These are phyloP conservation scores for Tachina lurida DNA, from an alignment of 2,888 invertebrate species.

Conservation along the genomic window DNA sequence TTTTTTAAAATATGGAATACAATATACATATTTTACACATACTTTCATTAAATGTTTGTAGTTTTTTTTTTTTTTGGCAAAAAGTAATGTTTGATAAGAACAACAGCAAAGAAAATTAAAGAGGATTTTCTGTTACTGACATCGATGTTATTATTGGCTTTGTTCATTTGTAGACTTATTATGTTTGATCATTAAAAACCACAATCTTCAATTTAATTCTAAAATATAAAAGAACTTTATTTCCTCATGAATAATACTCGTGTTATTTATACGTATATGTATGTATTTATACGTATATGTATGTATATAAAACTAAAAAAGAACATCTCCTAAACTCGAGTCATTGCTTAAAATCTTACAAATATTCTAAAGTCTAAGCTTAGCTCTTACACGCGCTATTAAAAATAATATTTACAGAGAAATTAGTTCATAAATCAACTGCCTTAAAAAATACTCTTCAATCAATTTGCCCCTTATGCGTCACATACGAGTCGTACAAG, in stretches of 20 bases:
- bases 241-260: constrained; percentile 44
- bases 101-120: no score
- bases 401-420: constrained; percentile 65
- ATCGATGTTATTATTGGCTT: no score
- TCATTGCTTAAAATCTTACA: constrained; percentile 13
- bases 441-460: constrained; percentile 76
- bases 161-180: no score
- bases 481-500: constrained; percentile 85
- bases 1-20: no score
- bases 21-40: no score
- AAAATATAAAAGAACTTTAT: neutral
- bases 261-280: neutral
- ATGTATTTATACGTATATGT: no score
- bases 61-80: no score
- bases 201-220: no score
- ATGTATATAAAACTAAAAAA: constrained; percentile 16
- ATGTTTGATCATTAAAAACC: no score
- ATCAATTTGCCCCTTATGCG: constrained; percentile 86
- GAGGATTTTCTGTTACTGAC: no score
- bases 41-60: no score
- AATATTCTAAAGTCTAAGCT: constrained; percentile 29
- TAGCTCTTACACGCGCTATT: constrained; percentile 6
- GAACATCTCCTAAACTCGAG: constrained; percentile 32
- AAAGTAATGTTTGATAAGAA: no score
- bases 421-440: constrained; percentile 26